A percentile compares a stretch with the other conserved stretches of the same genome.
Conservation (phyloP, 1,140 invertebrate genomes). For the Arctopsyche grandis region DNA sequence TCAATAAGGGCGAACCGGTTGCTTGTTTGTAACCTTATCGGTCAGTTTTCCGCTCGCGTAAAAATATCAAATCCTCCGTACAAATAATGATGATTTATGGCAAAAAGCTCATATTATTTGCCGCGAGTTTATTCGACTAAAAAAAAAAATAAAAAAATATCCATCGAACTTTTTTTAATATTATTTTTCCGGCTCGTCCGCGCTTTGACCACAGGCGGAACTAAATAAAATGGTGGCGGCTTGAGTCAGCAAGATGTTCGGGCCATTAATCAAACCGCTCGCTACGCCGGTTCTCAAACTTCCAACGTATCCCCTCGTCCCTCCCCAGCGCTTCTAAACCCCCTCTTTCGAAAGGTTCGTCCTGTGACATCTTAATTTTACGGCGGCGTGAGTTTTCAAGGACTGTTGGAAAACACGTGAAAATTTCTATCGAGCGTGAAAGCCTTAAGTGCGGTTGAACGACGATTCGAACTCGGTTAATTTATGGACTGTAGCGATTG, state of each 20-base stretch:
- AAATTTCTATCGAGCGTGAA: too few relatives aligned
- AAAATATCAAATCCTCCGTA: too few relatives aligned
- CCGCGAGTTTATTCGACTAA: background rate
- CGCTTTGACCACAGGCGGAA: slow-evolving; percentile 32
- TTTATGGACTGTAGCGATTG: background rate
- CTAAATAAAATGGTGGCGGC: slow-evolving; percentile 41
- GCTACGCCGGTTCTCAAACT: background rate
- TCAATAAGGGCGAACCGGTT: too few relatives aligned
- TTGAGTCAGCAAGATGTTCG: slow-evolving; percentile 43
- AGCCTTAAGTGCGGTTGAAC: too few relatives aligned
- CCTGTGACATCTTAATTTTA: too few relatives aligned
- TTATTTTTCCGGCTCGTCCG: slow-evolving; percentile 17
- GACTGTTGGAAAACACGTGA: too few relatives aligned
- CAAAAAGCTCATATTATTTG: slow-evolving; percentile 12
- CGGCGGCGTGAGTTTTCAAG: too few relatives aligned
- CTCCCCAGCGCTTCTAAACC: background rate
- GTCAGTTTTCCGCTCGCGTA: too few relatives aligned
- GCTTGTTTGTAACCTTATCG: too few relatives aligned
- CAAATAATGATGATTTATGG: slow-evolving; percentile 25
- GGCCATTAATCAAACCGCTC: slow-evolving; percentile 37
- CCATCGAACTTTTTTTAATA: background rate
- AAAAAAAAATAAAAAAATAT: background rate
- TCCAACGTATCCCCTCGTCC: background rate
- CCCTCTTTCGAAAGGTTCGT: too few relatives aligned
- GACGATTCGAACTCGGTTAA: too few relatives aligned